A percentile compares a stretch with the other conserved stretches of the same genome.
Evolutionary conservation across 2,888 invertebrate species (phyloP).

Genomic region (Agriopis leucophaearia): DNA sequence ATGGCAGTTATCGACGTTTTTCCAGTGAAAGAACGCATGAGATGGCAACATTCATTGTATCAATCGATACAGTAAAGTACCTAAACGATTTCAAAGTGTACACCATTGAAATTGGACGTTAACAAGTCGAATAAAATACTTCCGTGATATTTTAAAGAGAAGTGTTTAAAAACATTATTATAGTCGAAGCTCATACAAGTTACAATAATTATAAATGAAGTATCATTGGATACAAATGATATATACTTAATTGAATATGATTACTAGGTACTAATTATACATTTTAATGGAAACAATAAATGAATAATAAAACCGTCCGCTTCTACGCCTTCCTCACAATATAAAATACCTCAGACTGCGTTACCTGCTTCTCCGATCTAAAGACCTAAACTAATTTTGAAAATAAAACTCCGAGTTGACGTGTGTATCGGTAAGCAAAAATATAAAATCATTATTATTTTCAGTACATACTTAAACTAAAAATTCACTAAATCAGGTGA

Average conservation of each 20-base stretch:
- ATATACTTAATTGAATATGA: slow-evolving; percentile 62
- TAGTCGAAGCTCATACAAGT: slow-evolving; percentile 75
- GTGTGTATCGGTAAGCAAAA: slow-evolving; percentile 56
- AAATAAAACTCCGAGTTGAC: slow-evolving; percentile 26
- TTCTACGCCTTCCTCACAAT: slow-evolving; percentile 43
- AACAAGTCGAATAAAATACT: slow-evolving; percentile 47
- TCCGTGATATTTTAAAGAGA: slow-evolving; percentile 24
- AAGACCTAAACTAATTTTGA: slow-evolving; percentile 35
- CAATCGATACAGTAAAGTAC: slow-evolving; percentile 30
- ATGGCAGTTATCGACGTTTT: slow-evolving; percentile 83
- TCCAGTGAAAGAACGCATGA: slow-evolving; percentile 50
- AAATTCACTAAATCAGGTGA: slow-evolving; percentile 68
- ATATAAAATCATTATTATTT: slow-evolving; percentile 51
- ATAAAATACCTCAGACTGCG: slow-evolving; percentile 62
- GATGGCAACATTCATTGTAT: slow-evolving; percentile 53
- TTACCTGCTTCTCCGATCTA: slow-evolving; percentile 49
- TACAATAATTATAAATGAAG: slow-evolving; percentile 66
- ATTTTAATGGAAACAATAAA: slow-evolving; percentile 82
- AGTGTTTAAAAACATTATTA: slow-evolving; percentile 43
- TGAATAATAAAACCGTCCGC: slow-evolving; percentile 82
- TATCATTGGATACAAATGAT: slow-evolving; percentile 69
- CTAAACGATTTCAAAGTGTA: slow-evolving; percentile 53
- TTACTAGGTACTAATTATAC: slow-evolving; percentile 51
- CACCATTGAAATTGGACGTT: slow-evolving; percentile 63
- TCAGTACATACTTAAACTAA: slow-evolving; percentile 43